Evolutionary conservation across 2,888 invertebrate genomes (phyloP), one percentile per base, ranked within the genome.

Genomic region (Phalera bucephala): DNA sequence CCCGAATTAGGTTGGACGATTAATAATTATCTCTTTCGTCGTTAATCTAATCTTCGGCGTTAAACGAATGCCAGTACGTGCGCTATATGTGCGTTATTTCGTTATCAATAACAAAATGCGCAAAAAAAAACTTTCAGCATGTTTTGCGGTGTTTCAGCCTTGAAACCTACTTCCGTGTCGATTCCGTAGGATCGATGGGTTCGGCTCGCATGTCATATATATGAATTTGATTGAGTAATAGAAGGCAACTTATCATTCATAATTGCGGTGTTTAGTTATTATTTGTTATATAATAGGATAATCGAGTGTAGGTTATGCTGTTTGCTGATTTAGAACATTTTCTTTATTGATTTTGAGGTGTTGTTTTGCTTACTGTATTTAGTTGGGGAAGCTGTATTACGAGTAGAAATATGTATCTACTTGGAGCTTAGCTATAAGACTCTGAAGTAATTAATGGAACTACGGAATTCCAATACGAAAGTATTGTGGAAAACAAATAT

Each of bases 11-110:
- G 32, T 40, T 39, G 41, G 38, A 46, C 33, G 33, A 5, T n/a
- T 5, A 9, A 28, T 7, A 7, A 22, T 11, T 19, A 41, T 49
- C 58, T 49, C 52, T 31, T 36, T 32, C 27, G 45, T 58, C 72
- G 76, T 77, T 75, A 72, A 74, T 76, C 70, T 75, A 43, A 79
- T 79, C 73, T 29, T 11, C 20, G 19, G 25, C 65, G 71, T 68
- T 64, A 59, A 64, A 62, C 63, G 62, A 53, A 64, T 47, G 31
- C 45, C 41, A 28, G 36, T 43, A 19, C 15, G 31, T 45, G 45
- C 41, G 28, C 31, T 43, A 41, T 36, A 19, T 35, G 36, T 31
- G 30, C 31, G 13, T 30, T 21, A 29, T 20, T 27, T 20, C n/a
- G 23, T 50, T 47, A 51, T 39, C 31, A 11, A 10, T 36, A 52